Evolutionary conservation across 2,888 invertebrate genomes (phyloP).

Genomic region (Leptodirus hochenwartii): DNA sequence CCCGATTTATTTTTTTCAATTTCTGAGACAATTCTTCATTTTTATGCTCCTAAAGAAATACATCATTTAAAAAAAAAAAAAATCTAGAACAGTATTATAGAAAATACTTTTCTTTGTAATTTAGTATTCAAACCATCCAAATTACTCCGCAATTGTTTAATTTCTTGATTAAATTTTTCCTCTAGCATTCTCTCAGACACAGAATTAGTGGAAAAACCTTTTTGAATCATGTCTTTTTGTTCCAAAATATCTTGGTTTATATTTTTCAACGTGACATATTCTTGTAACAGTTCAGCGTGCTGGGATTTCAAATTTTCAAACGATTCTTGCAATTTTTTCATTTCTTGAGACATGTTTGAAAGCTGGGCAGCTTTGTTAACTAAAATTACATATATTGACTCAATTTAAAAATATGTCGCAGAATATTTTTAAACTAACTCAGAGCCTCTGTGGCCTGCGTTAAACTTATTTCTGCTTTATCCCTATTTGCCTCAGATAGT

Average conservation of each 20-base stretch:
- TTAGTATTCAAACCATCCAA: constrained; percentile 12
- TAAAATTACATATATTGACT: constrained; percentile 9
- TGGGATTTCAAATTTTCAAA: constrained; percentile 3
- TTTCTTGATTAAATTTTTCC: constrained; percentile 14
- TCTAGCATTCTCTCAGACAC: constrained; percentile 14
- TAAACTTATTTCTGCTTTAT: constrained; percentile 13
- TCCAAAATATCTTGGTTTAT: constrained; percentile 14
- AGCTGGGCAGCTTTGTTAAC: constrained; percentile 14
- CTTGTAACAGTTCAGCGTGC: constrained; percentile 9
- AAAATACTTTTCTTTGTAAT: constrained; percentile 12
- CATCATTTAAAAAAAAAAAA: constrained; percentile 6
- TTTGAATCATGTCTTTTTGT: constrained; percentile 14
- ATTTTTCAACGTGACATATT: constrained; percentile 12
- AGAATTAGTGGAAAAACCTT: constrained; percentile 13
- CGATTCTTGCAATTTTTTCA: constrained; percentile 9
- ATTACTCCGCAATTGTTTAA: constrained; percentile 12
- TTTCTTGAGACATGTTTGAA: constrained; percentile 10
- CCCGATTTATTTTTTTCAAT: constrained; percentile 9
- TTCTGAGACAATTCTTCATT: constrained; percentile 11
- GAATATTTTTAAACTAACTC: constrained; percentile 11
- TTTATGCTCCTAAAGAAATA: constrained; percentile 13
- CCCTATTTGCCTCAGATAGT: constrained; percentile 14
- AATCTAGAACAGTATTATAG: no score
- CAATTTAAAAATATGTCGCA: constrained; percentile 4
- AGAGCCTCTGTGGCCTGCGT: constrained; percentile 14